These are phyloP conservation scores for Flabesymbios commensalis DNA, from an alignment of 2,888 invertebrate genomes.

Conservation along the genomic window DNA sequence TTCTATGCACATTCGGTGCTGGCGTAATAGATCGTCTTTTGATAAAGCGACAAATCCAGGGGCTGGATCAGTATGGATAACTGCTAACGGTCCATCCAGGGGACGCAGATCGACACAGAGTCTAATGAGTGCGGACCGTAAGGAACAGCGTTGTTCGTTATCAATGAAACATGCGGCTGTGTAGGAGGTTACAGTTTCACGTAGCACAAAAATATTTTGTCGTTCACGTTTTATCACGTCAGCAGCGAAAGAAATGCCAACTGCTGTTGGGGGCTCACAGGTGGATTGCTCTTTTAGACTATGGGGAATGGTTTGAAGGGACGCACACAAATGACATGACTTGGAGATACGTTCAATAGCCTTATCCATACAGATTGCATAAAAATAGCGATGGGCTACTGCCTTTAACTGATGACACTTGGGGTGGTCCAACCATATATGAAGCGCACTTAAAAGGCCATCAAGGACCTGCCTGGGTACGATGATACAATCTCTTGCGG, in stretches of 20 bases:
- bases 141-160: conserved; percentile 19
- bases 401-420: conserved; percentile 30
- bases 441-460: conserved; percentile 34
- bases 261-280: conserved; percentile 24
- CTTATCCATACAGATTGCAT: conserved; percentile 28
- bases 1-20: conserved; percentile 27
- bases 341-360: conserved; percentile 20
- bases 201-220: conserved; percentile 30
- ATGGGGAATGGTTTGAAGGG: conserved; percentile 28
- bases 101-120: conserved; percentile 22
- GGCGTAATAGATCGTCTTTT: conserved; percentile 25
- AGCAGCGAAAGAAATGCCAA: conserved; percentile 35
- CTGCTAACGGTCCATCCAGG: conserved; percentile 12
- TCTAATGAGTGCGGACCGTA: conserved; percentile 21
- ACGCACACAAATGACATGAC: conserved; percentile 33
- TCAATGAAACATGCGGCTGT: conserved; percentile 20
- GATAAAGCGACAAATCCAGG: conserved; percentile 22
- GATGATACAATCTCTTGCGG: conserved; percentile 29
- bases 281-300: conserved; percentile 28
- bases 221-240: conserved; percentile 35
- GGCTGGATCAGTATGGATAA: conserved; percentile 36
- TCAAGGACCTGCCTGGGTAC: conserved; percentile 32
- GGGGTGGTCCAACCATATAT: conserved; percentile 36
- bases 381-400: conserved; percentile 33
- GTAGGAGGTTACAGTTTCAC: conserved; percentile 30